phyloP scores from a whole-genome alignment of 2,113 vertebrate genomes.

The Excalfactoria chinensis region DNA sequence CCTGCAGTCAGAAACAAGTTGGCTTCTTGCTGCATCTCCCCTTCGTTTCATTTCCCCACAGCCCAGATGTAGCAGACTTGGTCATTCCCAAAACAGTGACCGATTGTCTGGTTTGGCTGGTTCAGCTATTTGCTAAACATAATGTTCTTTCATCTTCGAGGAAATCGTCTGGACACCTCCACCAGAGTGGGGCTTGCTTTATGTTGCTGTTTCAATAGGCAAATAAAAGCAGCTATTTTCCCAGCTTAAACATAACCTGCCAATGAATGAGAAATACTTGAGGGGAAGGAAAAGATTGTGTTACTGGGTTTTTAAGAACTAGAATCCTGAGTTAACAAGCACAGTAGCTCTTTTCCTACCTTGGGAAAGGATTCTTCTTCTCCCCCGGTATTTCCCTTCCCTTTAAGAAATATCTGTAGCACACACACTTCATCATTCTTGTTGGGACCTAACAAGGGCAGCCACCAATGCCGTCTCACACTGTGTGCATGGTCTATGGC shows the following conservation, averaged over 20 bases:
- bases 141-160: slow-evolving; percentile 70
- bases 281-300: background rate
- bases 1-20: background rate
- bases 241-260: slow-evolving; percentile 40
- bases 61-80: background rate
- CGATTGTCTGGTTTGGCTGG: slow-evolving; percentile 68
- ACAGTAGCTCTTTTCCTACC: background rate
- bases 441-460: background rate
- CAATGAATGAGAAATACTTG: background rate
- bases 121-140: slow-evolving; percentile 66
- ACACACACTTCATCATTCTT: slow-evolving; percentile 14
- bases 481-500: background rate
- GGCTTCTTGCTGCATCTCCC: background rate
- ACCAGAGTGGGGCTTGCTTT: slow-evolving; percentile 47
- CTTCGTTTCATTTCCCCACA: background rate
- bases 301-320: slow-evolving; percentile 24
- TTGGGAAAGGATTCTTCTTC: background rate
- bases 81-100: slow-evolving; percentile 42
- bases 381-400: background rate
- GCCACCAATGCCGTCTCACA: background rate
- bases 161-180: slow-evolving; percentile 69
- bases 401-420: background rate
- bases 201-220: slow-evolving; percentile 59
- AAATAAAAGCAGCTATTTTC: slow-evolving; percentile 54
- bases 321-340: background rate